Evolutionary conservation across 2,888 invertebrate species (phyloP).

Genomic region (Epistrophe eligans): DNA sequence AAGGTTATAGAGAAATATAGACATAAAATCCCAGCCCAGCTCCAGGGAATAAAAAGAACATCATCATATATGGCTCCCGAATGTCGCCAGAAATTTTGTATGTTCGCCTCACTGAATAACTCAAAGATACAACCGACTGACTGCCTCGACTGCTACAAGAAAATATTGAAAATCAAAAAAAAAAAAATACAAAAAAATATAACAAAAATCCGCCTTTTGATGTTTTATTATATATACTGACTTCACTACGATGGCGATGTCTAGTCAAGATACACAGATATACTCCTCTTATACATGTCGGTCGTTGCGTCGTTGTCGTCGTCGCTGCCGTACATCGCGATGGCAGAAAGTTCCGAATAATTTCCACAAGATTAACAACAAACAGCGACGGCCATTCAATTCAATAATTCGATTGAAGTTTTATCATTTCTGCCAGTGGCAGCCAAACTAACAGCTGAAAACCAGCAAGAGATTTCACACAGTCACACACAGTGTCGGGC

Average conservation of each 20-base stretch:
- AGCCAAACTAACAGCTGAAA: not conserved
- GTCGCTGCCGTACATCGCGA: no score
- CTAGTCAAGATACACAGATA: constrained; percentile 60
- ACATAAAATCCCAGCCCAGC: not conserved
- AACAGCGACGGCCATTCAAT: constrained; percentile 72
- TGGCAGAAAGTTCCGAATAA: constrained; percentile 65
- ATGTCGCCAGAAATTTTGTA: constrained; percentile 69
- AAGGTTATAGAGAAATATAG: not conserved
- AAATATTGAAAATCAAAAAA: constrained; percentile 25
- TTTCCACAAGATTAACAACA: constrained; percentile 75
- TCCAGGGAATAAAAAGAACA: constrained; percentile 45
- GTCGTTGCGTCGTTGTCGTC: not conserved
- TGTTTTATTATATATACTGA: constrained; percentile 35
- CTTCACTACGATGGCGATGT: constrained; percentile 45
- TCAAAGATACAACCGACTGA: constrained; percentile 22
- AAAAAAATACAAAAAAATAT: constrained; percentile 8
- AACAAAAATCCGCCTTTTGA: constrained; percentile 38
- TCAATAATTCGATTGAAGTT: constrained; percentile 70
- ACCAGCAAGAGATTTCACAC: constrained; percentile 7
- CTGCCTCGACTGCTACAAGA: constrained; percentile 5
- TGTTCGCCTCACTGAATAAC: constrained; percentile 62
- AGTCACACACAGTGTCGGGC: constrained; percentile 1
- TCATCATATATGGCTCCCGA: constrained; percentile 63
- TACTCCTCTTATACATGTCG: constrained; percentile 9
- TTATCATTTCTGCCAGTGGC: constrained; percentile 53